Conservation (phyloP, 2,797 vertebrate species). For the Hirundo rustica region DNA sequence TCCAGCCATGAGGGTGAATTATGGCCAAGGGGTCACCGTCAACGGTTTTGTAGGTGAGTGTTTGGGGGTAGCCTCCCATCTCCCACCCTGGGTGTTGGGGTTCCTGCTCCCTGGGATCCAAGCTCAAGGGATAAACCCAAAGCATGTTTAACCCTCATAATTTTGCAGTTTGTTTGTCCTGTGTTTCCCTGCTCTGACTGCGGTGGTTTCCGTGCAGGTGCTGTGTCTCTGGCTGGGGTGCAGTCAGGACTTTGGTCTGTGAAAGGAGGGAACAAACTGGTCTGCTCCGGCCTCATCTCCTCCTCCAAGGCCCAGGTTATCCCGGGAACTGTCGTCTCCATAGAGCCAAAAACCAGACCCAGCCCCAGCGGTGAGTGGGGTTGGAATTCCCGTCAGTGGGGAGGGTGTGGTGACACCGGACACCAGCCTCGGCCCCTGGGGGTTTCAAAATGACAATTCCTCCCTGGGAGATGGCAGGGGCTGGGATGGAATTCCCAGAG, state of each 20-base stretch:
- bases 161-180: neutral
- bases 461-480: neutral
- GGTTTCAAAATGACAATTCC: neutral
- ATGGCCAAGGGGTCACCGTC: constrained; percentile 83
- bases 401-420: neutral
- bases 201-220: constrained; percentile 70
- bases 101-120: neutral
- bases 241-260: constrained; percentile 89
- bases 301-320: constrained; percentile 87
- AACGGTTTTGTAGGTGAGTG: constrained; percentile 87
- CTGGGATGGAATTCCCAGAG: neutral
- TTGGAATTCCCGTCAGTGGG: neutral
- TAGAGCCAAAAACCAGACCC: constrained; percentile 80
- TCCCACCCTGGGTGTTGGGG: fast-evolving
- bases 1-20: constrained; percentile 84
- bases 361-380: constrained; percentile 78
- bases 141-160: neutral
- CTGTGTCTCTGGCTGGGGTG: constrained; percentile 80
- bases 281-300: constrained; percentile 86
- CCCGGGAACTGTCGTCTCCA: constrained; percentile 79
- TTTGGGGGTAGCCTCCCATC: too few species aligned
- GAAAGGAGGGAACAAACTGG: constrained; percentile 89
- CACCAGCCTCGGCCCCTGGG: fast-evolving
- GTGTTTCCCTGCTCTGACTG: neutral
- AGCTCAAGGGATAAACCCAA: too few species aligned